Percentiles rank a stretch among this genome's conserved stretches.
phyloP scores from a whole-genome alignment of 2,113 vertebrate genomes.

The Genyomyrus donnyi region DNA sequence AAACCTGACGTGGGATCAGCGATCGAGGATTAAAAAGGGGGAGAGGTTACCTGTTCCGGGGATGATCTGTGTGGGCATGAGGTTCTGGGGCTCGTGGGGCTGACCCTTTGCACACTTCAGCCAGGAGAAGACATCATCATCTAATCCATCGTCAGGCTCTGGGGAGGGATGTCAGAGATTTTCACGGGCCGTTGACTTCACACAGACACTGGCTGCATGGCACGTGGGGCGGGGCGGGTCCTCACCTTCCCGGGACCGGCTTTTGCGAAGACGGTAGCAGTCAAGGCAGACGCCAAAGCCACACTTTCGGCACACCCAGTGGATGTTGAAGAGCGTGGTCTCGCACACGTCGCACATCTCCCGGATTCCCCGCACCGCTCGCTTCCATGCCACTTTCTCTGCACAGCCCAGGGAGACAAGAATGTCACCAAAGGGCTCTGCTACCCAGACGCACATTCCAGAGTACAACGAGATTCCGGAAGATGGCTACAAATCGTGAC shows the following conservation, averaged over 20 bases:
- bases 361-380: slow-evolving; percentile 87
- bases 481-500: background rate
- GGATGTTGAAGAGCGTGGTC: slow-evolving; percentile 96
- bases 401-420: slow-evolving; percentile 25
- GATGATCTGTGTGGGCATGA: slow-evolving; percentile 98
- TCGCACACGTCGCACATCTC: slow-evolving; percentile 99
- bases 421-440: background rate
- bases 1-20: background rate
- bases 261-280: slow-evolving; percentile 91
- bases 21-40: background rate
- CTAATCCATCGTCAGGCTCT: slow-evolving; percentile 82
- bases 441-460: background rate
- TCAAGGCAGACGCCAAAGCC: slow-evolving; percentile 96
- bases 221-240: background rate
- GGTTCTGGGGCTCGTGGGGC: slow-evolving; percentile 93
- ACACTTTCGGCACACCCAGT: slow-evolving; percentile 98
- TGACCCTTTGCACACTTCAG: slow-evolving; percentile 97
- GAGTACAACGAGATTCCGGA: background rate
- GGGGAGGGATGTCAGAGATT: slow-evolving; percentile 32
- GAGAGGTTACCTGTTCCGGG: slow-evolving; percentile 82
- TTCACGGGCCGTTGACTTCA: background rate
- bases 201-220: slow-evolving; percentile 33
- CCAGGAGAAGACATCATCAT: slow-evolving; percentile 96
- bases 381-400: slow-evolving; percentile 98
- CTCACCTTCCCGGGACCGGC: slow-evolving; percentile 80